Conservation (phyloP, 2,888 invertebrate species). For the Harpalus rufipes region DNA sequence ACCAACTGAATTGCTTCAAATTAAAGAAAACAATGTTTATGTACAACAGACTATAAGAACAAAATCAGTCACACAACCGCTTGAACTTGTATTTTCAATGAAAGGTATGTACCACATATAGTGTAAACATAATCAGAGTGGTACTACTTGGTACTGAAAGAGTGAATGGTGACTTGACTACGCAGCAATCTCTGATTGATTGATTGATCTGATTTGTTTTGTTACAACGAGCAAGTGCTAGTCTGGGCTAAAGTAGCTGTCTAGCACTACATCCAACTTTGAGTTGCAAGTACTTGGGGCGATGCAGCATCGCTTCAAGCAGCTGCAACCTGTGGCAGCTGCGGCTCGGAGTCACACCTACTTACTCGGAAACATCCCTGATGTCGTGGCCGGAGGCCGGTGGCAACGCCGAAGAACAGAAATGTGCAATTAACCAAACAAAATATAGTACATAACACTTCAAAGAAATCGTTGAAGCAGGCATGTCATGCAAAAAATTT, state of each 20-base stretch:
- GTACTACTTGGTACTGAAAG: slow-evolving; percentile 14
- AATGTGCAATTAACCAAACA: slow-evolving; percentile 84
- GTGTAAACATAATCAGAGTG: neutral
- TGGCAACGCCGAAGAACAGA: slow-evolving; percentile 82
- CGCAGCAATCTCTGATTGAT: slow-evolving; percentile 31
- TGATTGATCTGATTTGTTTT: neutral
- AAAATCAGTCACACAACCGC: slow-evolving; percentile 63
- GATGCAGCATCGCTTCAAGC: slow-evolving; percentile 49
- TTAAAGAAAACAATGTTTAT: slow-evolving; percentile 45
- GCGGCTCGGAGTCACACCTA: slow-evolving; percentile 77
- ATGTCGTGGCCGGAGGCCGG: slow-evolving; percentile 78
- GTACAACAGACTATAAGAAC: slow-evolving; percentile 60
- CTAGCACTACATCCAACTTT: slow-evolving; percentile 35
- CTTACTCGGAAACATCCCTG: slow-evolving; percentile 89
- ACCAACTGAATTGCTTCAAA: slow-evolving; percentile 52
- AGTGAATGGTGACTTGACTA: slow-evolving; percentile 47
- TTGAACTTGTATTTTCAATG: slow-evolving; percentile 3
- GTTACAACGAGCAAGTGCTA: slow-evolving; percentile 27
- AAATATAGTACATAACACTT: slow-evolving; percentile 80
- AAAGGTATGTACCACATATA: slow-evolving; percentile 17
- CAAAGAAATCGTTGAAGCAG: slow-evolving; percentile 79
- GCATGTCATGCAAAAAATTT: slow-evolving; percentile 83
- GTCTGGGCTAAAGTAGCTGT: neutral
- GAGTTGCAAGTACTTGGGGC: slow-evolving; percentile 45
- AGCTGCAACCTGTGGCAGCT: slow-evolving; percentile 57